Percentiles rank a stretch among this genome's conserved stretches.
These are phyloP conservation scores for Drosophila jambulina DNA, from an alignment of 1,140 invertebrate species.

Conservation along the genomic window DNA sequence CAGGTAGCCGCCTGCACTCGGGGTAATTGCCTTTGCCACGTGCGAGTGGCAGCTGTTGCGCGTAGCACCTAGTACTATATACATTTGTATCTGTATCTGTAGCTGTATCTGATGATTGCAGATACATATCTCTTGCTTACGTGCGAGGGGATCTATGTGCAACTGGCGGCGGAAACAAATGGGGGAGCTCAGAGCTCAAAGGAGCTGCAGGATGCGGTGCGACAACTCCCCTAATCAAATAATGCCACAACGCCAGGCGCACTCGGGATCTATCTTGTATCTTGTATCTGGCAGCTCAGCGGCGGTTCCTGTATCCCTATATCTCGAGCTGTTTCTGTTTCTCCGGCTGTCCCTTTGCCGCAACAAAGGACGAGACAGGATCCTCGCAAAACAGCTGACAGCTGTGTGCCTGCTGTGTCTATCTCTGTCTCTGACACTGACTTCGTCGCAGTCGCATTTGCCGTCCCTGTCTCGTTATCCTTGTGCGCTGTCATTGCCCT, in stretches of 20 bases:
- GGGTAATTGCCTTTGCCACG: conserved; percentile 59
- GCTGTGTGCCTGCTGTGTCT: conserved; percentile 56
- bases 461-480: conserved; percentile 49
- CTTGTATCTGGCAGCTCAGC: conserved; percentile 6
- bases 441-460: conserved; percentile 1
- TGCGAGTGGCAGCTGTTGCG: conserved; percentile 71
- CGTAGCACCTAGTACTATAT: conserved; percentile 39
- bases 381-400: conserved; percentile 75
- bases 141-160: conserved; percentile 10
- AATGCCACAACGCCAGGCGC: conserved; percentile 44
- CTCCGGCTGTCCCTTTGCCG: conserved; percentile 34
- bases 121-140: conserved; percentile 44
- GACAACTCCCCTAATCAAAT: conserved; percentile 79
- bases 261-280: conserved; percentile 59
- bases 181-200: conserved; percentile 31
- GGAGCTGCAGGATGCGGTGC: conserved; percentile 61
- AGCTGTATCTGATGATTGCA: conserved; percentile 39
- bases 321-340: conserved; percentile 23
- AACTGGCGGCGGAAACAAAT: conserved; percentile 31
- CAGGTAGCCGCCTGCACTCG: conserved; percentile 42
- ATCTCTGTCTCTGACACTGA: conserved; percentile 6
- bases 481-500: conserved; percentile 69
- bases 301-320: conserved; percentile 5
- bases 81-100: not conserved
- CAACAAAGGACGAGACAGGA: conserved; percentile 50